Evolutionary conservation across 2,888 invertebrate genomes (phyloP).

Genomic region (Lasioglossum vierecki): DNA sequence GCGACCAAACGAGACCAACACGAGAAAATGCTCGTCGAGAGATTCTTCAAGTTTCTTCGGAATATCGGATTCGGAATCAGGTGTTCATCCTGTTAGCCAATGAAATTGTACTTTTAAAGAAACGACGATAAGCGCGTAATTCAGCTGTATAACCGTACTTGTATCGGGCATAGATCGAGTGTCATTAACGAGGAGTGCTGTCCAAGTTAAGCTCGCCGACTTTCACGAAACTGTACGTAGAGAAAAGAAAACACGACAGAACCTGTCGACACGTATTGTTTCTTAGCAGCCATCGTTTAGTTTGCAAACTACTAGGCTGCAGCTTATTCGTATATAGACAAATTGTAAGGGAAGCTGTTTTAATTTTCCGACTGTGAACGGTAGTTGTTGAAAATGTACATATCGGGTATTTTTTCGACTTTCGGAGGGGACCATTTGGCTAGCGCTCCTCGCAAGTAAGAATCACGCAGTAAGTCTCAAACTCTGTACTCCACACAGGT

Average conservation of each 20-base stretch:
- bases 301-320: not conserved
- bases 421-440: not conserved
- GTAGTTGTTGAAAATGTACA: not conserved
- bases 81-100: constrained; percentile 52
- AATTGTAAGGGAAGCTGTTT: not conserved
- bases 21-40: constrained; percentile 74
- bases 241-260: not conserved
- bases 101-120: constrained; percentile 69
- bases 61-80: constrained; percentile 65
- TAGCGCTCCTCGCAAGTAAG: constrained; percentile 19
- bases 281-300: not conserved
- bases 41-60: constrained; percentile 76
- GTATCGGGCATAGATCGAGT: constrained; percentile 30
- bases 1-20: constrained; percentile 66
- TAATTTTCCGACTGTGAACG: not conserved
- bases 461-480: constrained; percentile 50
- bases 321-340: not conserved
- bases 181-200: constrained; percentile 4
- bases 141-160: constrained; percentile 42
- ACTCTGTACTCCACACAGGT: constrained; percentile 42
- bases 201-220: not conserved
- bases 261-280: not conserved
- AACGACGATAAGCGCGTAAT: constrained; percentile 54
- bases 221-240: not conserved
- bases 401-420: not conserved